These are phyloP conservation scores for Typhlichthys subterraneus DNA, from an alignment of 2,797 vertebrate species.

Conservation along the genomic window DNA sequence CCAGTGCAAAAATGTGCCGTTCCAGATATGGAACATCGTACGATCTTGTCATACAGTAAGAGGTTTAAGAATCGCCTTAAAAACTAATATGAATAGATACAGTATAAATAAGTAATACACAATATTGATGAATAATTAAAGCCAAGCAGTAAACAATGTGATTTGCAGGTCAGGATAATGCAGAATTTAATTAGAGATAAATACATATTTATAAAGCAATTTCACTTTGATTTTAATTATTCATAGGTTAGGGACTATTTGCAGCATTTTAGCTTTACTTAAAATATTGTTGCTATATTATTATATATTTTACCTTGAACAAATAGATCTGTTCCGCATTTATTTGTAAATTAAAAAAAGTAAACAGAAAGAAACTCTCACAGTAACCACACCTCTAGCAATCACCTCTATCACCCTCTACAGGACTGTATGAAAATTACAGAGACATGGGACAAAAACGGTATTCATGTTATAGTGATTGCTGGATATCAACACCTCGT, in stretches of 20 bases:
- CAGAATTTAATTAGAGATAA: constrained; percentile 46
- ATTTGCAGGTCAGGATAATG: constrained; percentile 32
- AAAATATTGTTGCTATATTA: constrained; percentile 36
- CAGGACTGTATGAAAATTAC: constrained; percentile 60
- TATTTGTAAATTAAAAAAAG: constrained; percentile 37
- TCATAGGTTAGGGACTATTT: constrained; percentile 24
- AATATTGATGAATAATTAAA: constrained; percentile 27
- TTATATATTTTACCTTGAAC: constrained; percentile 30
- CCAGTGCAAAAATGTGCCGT: constrained; percentile 35
- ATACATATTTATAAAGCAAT: constrained; percentile 42
- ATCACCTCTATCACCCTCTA: constrained; percentile 71
- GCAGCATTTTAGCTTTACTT: constrained; percentile 42
- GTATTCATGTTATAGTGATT: not conserved
- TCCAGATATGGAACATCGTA: constrained; percentile 42
- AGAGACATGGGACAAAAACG: constrained; percentile 15
- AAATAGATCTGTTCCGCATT: constrained; percentile 36
- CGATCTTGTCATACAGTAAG: constrained; percentile 2
- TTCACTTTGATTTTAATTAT: constrained; percentile 37
- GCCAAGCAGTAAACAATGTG: constrained; percentile 7
- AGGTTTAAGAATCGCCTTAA: not conserved
- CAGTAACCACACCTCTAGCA: constrained; percentile 27
- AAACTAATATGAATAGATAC: not conserved
- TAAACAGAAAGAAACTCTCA: not conserved
- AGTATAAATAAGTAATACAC: constrained; percentile 15
- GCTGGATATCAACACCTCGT: not conserved